These are phyloP conservation scores for Indicator indicator DNA, from an alignment of 2,113 vertebrate species.

Conservation along the genomic window DNA sequence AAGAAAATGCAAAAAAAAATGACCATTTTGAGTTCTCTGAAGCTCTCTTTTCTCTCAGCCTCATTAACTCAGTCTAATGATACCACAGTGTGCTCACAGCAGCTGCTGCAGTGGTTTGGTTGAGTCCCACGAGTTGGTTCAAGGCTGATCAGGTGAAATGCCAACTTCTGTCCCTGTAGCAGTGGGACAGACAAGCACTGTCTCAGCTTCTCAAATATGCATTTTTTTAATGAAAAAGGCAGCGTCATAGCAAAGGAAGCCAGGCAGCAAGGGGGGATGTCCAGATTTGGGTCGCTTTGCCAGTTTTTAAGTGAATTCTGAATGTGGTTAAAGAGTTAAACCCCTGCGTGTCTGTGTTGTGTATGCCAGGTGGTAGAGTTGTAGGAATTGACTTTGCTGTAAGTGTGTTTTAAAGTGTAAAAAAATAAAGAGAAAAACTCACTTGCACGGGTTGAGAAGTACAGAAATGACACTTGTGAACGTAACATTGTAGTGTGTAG, in stretches of 20 bases:
- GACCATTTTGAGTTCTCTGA: background rate
- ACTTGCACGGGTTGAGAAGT: constrained; percentile 81
- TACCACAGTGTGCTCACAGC: constrained; percentile 5
- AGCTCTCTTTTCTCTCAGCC: background rate
- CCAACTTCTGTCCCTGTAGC: background rate
- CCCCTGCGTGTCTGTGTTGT: constrained; percentile 74
- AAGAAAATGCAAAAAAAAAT: constrained; percentile 28
- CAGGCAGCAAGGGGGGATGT: constrained; percentile 26
- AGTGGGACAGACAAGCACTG: constrained; percentile 30
- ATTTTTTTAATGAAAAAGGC: constrained; percentile 23
- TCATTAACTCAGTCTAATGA: constrained; percentile 19
- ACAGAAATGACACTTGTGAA: constrained; percentile 81
- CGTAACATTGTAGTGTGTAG: constrained; percentile 83
- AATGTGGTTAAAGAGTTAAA: constrained; percentile 70
- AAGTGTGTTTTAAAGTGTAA: constrained; percentile 79
- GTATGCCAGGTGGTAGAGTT: constrained; percentile 75
- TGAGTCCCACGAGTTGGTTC: background rate
- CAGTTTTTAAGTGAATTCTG: constrained; percentile 65
- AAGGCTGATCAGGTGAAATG: constrained; percentile 22
- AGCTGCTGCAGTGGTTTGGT: constrained; percentile 26
- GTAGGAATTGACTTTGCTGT: constrained; percentile 78
- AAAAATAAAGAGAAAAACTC: constrained; percentile 73
- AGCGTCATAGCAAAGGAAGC: constrained; percentile 31
- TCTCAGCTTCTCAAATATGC: constrained; percentile 58
- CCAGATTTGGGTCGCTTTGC: constrained; percentile 42